Conservation (phyloP, 2,888 invertebrate genomes). For the Chaitophorus viminalis region DNA sequence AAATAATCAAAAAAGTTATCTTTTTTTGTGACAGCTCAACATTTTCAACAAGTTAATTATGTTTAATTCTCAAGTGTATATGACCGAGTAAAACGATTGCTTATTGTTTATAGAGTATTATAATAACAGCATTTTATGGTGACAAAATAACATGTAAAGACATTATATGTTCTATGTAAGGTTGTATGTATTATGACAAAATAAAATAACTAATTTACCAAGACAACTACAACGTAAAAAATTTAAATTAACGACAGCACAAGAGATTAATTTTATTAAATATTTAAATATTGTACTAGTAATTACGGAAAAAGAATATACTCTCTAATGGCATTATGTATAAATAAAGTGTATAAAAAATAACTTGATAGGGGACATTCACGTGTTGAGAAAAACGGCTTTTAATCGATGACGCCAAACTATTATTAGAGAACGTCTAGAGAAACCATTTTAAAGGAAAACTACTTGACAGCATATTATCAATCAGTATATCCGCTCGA, state of each 20-base stretch:
- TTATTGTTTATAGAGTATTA: background rate
- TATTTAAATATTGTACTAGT: background rate
- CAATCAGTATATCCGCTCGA: slow-evolving; percentile 52
- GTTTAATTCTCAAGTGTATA: background rate
- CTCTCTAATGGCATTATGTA: background rate
- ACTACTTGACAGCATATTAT: slow-evolving; percentile 55
- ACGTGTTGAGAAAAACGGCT: slow-evolving; percentile 24
- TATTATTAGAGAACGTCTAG: slow-evolving; percentile 23
- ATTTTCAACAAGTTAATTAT: background rate
- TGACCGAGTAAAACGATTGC: background rate
- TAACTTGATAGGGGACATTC: background rate
- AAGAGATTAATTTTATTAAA: slow-evolving; percentile 10
- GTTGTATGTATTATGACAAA: background rate
- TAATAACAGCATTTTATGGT: background rate
- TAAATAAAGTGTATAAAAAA: slow-evolving; percentile 23
- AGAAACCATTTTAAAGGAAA: slow-evolving; percentile 24
- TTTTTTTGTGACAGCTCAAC: background rate
- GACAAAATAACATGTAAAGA: background rate
- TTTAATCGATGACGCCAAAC: slow-evolving; percentile 37
- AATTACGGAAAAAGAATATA: background rate
- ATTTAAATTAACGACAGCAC: background rate
- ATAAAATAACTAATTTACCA: background rate
- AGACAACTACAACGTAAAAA: background rate
- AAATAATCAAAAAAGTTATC: background rate
- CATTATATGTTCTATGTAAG: background rate